A percentile compares a stretch with the other conserved stretches of the same genome.
Conservation (phyloP, 2,113 vertebrate species). For the Pheucticus melanocephalus region DNA sequence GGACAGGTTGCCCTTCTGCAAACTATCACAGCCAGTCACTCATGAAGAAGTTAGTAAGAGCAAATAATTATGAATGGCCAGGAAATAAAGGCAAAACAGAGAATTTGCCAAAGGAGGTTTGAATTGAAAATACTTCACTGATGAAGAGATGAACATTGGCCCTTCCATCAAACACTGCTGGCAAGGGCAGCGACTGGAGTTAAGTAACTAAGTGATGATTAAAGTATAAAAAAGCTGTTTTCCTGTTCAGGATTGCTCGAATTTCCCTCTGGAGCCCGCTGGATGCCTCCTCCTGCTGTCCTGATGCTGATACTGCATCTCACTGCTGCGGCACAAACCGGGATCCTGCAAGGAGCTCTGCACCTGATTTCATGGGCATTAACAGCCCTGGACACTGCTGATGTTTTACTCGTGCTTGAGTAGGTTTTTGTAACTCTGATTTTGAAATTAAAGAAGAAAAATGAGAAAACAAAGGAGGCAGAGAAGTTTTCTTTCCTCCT, state of each 20-base stretch:
- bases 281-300: conserved; percentile 8
- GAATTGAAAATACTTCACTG: not conserved
- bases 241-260: not conserved
- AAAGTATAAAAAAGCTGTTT: not conserved
- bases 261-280: not conserved
- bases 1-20: not conserved
- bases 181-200: not conserved
- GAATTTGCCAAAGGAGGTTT: not conserved
- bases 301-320: not conserved
- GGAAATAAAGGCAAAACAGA: not conserved
- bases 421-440: not conserved
- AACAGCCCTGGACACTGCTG: too few species aligned
- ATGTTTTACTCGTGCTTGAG: not conserved
- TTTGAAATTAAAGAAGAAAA: not conserved
- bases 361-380: accelerated
- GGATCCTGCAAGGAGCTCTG: not conserved
- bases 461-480: not conserved
- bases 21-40: not conserved
- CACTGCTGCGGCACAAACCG: accelerated
- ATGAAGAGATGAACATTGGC: not conserved
- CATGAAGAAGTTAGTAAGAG: not conserved
- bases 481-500: not conserved
- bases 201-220: not conserved
- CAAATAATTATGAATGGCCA: not conserved
- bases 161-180: not conserved